Conservation (phyloP, 92 coral and sea anemone genomes). For the Meandrina meandrites region DNA sequence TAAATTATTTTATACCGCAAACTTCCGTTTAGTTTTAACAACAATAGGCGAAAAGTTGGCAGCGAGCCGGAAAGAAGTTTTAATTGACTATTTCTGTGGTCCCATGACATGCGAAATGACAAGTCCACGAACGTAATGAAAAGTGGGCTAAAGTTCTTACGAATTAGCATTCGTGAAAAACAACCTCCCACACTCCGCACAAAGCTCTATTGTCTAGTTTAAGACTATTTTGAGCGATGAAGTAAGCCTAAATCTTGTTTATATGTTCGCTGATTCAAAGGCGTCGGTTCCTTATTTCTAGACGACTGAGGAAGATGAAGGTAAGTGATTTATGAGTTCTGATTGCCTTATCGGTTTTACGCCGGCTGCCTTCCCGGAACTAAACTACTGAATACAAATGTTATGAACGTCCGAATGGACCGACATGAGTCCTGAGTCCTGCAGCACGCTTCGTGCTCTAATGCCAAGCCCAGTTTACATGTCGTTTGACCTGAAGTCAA, state of each 20-base stretch:
- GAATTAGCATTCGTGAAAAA: conserved; percentile 43
- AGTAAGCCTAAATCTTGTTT: conserved; percentile 1
- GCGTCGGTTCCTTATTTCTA: not conserved
- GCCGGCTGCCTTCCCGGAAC: conserved; percentile 19
- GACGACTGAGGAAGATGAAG: not conserved
- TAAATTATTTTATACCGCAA: conserved; percentile 18
- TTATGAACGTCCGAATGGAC: not conserved
- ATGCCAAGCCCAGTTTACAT: not conserved
- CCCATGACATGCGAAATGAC: conserved; percentile 23
- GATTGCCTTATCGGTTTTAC: conserved; percentile 4
- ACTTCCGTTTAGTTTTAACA: conserved; percentile 20
- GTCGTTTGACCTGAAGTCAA: conserved; percentile 4
- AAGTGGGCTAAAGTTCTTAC: conserved; percentile 1
- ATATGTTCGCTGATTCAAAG: conserved; percentile 12
- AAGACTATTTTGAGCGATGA: conserved; percentile 42
- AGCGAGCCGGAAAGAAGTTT: conserved; percentile 18
- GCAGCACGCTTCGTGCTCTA: not conserved
- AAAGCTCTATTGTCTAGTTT: conserved; percentile 27
- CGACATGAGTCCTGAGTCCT: not conserved
- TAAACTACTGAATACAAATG: not conserved
- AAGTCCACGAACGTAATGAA: conserved; percentile 22
- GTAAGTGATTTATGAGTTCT: conserved; percentile 12
- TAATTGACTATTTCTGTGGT: conserved; percentile 15
- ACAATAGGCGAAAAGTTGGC: conserved; percentile 45
- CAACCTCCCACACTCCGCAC: conserved; percentile 23